Evolutionary conservation across 2,113 vertebrate species (phyloP).

Genomic region (Columba janthina): DNA sequence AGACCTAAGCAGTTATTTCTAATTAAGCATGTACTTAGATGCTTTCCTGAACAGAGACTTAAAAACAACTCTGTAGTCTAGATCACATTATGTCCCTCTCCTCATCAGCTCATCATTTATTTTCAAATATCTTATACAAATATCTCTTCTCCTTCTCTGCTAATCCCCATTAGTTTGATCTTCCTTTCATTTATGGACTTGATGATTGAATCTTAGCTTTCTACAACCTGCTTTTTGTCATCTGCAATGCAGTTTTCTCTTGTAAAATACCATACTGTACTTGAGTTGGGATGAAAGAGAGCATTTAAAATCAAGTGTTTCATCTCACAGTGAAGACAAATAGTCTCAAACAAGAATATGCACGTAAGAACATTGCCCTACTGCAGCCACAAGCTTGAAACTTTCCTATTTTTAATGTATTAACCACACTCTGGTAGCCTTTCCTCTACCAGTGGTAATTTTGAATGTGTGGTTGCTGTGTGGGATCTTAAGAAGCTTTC

Average conservation of each 20-base stretch:
- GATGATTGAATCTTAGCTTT: not conserved
- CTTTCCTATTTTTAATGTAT: slow-evolving; percentile 23
- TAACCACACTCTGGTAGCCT: slow-evolving; percentile 29
- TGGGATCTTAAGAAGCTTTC: slow-evolving; percentile 37
- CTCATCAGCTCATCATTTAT: not conserved
- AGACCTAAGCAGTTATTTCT: not conserved
- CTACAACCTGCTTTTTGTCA: not conserved
- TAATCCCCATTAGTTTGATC: not conserved
- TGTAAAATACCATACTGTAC: not conserved
- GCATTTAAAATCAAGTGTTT: not conserved
- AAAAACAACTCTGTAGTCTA: not conserved
- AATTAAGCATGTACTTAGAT: not conserved
- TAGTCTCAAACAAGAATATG: not conserved
- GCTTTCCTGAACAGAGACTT: not conserved
- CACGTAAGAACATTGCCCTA: not conserved
- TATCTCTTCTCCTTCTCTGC: not conserved
- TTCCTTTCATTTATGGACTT: slow-evolving; percentile 10
- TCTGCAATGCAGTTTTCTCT: not conserved
- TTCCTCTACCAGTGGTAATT: slow-evolving; percentile 31
- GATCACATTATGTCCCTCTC: not conserved
- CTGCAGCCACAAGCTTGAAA: slow-evolving; percentile 5
- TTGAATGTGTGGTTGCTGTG: slow-evolving; percentile 42
- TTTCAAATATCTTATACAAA: slow-evolving; percentile 1
- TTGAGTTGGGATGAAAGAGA: not conserved
- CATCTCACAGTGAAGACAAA: slow-evolving; percentile 17